Evolutionary conservation across 2,113 vertebrate species (phyloP), one percentile per base, ranked within the genome.

Genomic region (Pedionomus torquatus): DNA sequence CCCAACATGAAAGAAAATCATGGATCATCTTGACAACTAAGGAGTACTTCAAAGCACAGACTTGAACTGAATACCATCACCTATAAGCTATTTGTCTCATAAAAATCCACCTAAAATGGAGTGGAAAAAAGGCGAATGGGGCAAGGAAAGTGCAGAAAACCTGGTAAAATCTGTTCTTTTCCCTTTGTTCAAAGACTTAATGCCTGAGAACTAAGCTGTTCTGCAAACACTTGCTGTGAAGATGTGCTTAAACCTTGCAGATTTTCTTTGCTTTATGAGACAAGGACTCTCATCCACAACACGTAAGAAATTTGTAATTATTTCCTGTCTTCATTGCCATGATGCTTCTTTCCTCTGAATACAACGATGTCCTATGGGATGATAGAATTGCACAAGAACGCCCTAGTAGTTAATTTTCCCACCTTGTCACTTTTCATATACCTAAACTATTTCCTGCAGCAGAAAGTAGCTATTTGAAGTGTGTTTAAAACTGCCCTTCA

Each of bases 261-360:
- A 43, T 51, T 14, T 35, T 51, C 43, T 64, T 70, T 33, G 5
- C 18, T 2, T 6, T 1, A 4, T 1, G 3, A 92, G 8, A 55
- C 10, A 25, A 51, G 3, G 13, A 16, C 6, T 43, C 60, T 61
- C 35, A 17, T 0, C 17, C 17, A 35, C 41, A 37, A 13, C 16
- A 26, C 17, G 21, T 39, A 74, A 93, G 23, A 30, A 85, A 61
- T 19, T 37, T 21, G 8, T 10, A 41, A 30, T 3, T 26, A 30
- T 31, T 51, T 71, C 28, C 37, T 2, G 0, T 20, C 4, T 4
- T 31, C 10, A 52, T 10, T 30, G 9, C 12, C 23, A 4, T 3
- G 6, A 17, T n/a, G 10, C 12, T 37, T 65, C 30, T 83, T 63
- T n/a, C 33, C 43, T 57, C 48, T 26, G 14, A 41, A 37, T 21